Conservation (phyloP, 2,113 vertebrate species). For the Tupaia chinensis region DNA sequence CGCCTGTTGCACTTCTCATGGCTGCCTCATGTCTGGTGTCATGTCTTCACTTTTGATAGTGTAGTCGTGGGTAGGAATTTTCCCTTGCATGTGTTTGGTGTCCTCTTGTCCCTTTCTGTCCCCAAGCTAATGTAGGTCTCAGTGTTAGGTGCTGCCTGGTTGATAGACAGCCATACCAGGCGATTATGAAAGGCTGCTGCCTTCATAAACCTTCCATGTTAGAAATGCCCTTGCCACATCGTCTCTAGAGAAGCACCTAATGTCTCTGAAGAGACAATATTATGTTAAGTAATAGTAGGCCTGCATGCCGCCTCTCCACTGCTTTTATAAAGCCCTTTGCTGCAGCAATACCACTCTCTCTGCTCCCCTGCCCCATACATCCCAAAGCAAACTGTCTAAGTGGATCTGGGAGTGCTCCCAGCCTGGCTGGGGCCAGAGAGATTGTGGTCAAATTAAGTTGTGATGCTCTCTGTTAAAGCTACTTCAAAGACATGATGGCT, state of each 20-base stretch:
- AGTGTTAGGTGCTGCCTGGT: no score
- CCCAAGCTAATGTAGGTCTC: neutral
- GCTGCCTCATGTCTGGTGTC: neutral
- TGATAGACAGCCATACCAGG: neutral
- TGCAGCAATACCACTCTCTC: neutral
- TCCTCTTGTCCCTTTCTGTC: neutral
- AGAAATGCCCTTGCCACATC: fast-evolving
- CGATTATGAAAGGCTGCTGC: neutral
- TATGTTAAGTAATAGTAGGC: neutral
- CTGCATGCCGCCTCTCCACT: fast-evolving
- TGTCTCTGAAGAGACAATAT: neutral
- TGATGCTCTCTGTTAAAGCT: neutral
- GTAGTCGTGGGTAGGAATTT: neutral
- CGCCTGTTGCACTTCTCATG: neutral
- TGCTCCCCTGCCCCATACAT: neutral
- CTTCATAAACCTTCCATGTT: neutral
- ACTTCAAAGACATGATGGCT: neutral
- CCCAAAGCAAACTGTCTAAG: neutral
- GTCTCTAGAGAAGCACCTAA: neutral
- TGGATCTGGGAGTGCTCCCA: neutral
- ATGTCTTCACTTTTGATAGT: neutral
- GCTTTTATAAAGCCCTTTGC: neutral
- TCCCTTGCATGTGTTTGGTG: neutral
- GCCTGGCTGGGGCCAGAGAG: neutral
- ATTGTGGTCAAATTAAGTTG: neutral